A percentile compares a stretch with the other conserved stretches of the same genome.
Conservation (phyloP, 2,888 invertebrate genomes). For the Carabus problematicus region DNA sequence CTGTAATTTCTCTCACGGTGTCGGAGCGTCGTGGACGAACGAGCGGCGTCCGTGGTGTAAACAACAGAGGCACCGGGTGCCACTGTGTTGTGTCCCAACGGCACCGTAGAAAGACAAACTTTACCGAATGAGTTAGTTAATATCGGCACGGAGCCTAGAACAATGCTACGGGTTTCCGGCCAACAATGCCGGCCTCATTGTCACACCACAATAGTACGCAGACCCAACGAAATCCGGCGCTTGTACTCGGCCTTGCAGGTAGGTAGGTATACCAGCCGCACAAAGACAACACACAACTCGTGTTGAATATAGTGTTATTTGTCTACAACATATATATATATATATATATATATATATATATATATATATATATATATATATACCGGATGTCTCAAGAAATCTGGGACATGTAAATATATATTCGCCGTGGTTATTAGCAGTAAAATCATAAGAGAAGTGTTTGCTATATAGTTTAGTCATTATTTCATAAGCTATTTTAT, state of each 20-base stretch:
- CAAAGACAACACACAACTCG: too few relatives aligned
- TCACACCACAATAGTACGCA: conserved; percentile 30
- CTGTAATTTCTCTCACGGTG: not conserved
- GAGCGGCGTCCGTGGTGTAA: conserved; percentile 9
- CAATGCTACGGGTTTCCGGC: conserved; percentile 40
- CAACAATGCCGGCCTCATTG: conserved; percentile 41
- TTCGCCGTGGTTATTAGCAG: too few relatives aligned
- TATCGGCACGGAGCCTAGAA: conserved; percentile 31
- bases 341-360: too few relatives aligned
- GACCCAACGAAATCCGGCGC: conserved; percentile 8
- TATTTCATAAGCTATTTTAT: too few relatives aligned
- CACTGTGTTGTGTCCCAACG: conserved; percentile 34
- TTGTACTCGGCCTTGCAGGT: not conserved
- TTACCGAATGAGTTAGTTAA: conserved; percentile 42
- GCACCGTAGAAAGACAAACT: conserved; percentile 40
- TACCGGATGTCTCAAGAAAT: too few relatives aligned
- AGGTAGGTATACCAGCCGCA: not conserved
- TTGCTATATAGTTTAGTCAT: too few relatives aligned
- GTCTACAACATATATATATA: too few relatives aligned
- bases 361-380: too few relatives aligned
- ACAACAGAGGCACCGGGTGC: conserved; percentile 29
- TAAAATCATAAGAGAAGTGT: too few relatives aligned
- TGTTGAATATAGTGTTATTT: too few relatives aligned
- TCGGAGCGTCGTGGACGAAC: not conserved
- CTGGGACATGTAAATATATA: too few relatives aligned